Evolutionary conservation across 2,113 vertebrate genomes (phyloP).

Genomic region (Gymnorhina tibicen): DNA sequence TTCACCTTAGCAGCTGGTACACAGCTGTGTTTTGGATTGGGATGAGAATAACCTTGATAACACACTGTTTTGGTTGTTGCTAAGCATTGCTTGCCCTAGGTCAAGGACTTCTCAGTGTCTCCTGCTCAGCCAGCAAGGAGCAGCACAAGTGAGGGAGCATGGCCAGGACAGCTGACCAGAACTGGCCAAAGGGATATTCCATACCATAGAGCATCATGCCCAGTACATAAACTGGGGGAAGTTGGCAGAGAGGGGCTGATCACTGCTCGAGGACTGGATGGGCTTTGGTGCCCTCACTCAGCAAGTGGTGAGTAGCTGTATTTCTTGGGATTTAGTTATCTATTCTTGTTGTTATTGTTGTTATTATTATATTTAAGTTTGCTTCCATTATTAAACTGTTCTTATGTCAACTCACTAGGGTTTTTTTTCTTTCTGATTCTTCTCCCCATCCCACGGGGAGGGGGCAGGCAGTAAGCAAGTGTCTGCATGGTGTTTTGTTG

Average conservation of each 20-base stretch:
- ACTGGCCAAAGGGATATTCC: background rate
- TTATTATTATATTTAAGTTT: background rate
- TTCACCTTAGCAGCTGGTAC: background rate
- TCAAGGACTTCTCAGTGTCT: background rate
- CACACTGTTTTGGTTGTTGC: background rate
- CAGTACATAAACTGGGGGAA: background rate
- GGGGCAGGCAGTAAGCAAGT: background rate
- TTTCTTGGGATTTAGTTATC: background rate
- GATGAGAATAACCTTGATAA: background rate
- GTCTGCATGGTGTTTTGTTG: background rate
- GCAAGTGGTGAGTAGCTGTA: background rate
- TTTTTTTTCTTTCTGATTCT: background rate
- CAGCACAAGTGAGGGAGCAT: background rate
- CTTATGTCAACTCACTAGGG: background rate
- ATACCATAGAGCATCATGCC: background rate
- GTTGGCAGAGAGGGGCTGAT: background rate
- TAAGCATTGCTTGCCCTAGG: background rate
- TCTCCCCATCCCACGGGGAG: background rate
- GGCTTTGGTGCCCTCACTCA: background rate
- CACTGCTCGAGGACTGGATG: background rate
- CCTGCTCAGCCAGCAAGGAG: background rate
- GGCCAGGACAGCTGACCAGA: background rate
- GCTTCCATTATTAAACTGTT: background rate
- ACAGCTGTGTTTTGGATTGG: background rate
- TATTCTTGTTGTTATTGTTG: background rate